Conservation (phyloP, 2,113 vertebrate genomes). For the Peucedramus taeniatus region DNA sequence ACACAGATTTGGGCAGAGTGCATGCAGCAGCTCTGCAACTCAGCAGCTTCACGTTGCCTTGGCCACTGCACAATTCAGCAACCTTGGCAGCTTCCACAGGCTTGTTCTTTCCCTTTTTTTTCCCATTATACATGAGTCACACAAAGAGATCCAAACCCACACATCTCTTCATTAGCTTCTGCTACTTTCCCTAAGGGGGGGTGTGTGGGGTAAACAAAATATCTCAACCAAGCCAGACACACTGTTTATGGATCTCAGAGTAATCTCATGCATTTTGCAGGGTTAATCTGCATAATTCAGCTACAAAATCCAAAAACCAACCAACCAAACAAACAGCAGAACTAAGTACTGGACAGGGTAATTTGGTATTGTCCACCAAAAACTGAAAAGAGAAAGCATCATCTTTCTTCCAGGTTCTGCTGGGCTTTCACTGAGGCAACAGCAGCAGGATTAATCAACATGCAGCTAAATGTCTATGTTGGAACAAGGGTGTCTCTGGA, state of each 20-base stretch:
- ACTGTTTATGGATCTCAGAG: neutral
- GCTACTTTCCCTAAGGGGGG: neutral
- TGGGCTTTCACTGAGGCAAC: neutral
- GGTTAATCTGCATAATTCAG: neutral
- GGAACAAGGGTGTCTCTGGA: neutral
- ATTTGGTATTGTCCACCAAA: neutral
- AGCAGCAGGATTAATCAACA: neutral
- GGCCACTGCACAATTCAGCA: neutral
- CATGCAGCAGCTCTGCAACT: neutral
- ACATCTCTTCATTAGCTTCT: neutral
- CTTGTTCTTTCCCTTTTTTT: neutral
- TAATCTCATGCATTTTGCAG: neutral
- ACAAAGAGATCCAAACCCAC: neutral
- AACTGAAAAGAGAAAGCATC: neutral
- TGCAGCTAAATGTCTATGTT: neutral
- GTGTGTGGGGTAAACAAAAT: neutral
- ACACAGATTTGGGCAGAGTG: neutral
- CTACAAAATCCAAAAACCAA: neutral
- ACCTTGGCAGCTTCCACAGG: neutral
- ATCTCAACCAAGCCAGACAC: neutral
- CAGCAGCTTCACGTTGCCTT: fast-evolving
- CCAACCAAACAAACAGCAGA: neutral
- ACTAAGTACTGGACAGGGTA: neutral
- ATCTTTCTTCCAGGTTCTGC: neutral
- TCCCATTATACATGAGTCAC: neutral